Percentiles rank a stretch among this genome's conserved stretches.
Conservation (phyloP, 2,888 invertebrate genomes). For the Tetragnatha montana region DNA sequence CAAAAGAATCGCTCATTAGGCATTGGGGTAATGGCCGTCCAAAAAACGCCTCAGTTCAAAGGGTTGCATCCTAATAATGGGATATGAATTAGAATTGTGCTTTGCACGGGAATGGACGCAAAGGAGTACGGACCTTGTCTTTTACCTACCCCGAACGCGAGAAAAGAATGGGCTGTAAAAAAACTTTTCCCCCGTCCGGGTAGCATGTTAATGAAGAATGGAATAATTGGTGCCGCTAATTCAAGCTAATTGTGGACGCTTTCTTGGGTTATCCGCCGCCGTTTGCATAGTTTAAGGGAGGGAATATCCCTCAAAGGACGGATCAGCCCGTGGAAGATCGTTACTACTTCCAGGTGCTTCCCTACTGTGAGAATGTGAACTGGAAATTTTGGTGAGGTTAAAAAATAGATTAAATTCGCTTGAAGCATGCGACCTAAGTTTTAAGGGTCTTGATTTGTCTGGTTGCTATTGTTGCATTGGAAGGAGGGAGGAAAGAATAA, state of each 20-base stretch:
- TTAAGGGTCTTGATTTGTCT: too few relatives aligned
- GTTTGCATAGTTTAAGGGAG: constrained; percentile 35
- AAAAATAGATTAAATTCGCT: neutral
- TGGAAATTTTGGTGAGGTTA: neutral
- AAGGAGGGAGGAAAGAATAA: too few relatives aligned
- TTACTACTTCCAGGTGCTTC: constrained; percentile 2
- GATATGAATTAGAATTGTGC: constrained; percentile 34
- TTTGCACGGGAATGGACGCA: constrained; percentile 53
- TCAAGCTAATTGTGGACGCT: constrained; percentile 48
- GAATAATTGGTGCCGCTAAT: constrained; percentile 47
- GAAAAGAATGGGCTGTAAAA: constrained; percentile 22
- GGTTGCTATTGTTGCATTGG: too few relatives aligned
- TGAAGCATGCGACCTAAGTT: too few relatives aligned
- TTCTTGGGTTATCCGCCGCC: constrained; percentile 10
- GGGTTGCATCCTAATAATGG: constrained; percentile 59
- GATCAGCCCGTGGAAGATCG: constrained; percentile 24
- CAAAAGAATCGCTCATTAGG: constrained; percentile 36
- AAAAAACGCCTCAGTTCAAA: constrained; percentile 45
- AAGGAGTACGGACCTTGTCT: neutral
- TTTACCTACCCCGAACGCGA: constrained; percentile 22
- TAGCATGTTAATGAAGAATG: constrained; percentile 35
- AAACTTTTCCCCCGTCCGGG: constrained; percentile 17
- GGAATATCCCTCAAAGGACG: constrained; percentile 11
- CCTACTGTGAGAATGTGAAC: constrained; percentile 10
- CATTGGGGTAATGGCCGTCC: constrained; percentile 8